Conservation (phyloP, 2,888 invertebrate species). For the Limulus polyphemus region DNA sequence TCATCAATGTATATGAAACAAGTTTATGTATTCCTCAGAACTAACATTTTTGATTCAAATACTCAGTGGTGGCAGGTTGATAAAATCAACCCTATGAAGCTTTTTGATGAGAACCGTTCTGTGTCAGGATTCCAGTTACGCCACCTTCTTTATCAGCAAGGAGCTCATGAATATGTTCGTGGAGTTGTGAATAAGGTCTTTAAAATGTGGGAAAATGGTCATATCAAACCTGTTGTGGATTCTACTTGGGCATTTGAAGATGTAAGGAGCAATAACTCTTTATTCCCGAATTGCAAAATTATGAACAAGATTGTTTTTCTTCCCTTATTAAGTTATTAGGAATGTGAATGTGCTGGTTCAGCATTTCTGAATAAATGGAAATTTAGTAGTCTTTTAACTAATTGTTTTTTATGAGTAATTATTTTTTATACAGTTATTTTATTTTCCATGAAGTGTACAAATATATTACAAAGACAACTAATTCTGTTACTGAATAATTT, state of each 20-base stretch:
- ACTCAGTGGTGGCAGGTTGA: slow-evolving; percentile 75
- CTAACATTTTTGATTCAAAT: background rate
- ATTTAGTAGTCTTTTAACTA: no score
- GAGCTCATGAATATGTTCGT: slow-evolving; percentile 55
- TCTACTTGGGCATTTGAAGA: slow-evolving; percentile 79
- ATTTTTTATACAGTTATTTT: no score
- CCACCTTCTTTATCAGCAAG: slow-evolving; percentile 54
- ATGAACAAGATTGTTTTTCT: no score
- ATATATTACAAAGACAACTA: no score
- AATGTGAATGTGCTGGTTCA: no score
- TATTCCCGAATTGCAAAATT: no score
- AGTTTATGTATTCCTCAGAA: background rate
- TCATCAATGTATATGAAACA: background rate
- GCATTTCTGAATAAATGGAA: no score
- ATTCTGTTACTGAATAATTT: no score
- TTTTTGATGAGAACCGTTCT: slow-evolving; percentile 77
- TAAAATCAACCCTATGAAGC: slow-evolving; percentile 72
- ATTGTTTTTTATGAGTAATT: no score
- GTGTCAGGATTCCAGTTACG: slow-evolving; percentile 70
- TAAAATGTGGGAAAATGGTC: slow-evolving; percentile 58
- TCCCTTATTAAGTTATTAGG: no score
- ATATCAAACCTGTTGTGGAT: slow-evolving; percentile 69
- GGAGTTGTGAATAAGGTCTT: slow-evolving; percentile 58
- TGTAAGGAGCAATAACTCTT: slow-evolving; percentile 39
- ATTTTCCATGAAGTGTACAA: no score